Percentiles rank a stretch among this genome's conserved stretches.
Evolutionary conservation across 2,113 vertebrate genomes (phyloP).

Genomic region (Gymnarchus niloticus): DNA sequence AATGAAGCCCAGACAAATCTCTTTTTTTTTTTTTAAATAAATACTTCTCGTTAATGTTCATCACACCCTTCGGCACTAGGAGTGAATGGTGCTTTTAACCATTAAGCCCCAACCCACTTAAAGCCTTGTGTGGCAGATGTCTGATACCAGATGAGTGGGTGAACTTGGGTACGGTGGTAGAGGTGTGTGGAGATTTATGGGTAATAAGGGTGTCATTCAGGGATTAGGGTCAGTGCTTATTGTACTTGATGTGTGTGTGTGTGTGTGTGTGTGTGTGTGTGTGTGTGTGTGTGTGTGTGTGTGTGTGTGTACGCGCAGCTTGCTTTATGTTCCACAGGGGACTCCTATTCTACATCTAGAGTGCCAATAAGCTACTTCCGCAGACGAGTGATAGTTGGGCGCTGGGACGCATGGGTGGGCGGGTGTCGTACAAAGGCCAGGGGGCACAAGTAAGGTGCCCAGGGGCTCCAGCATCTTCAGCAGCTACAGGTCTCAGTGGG

Average conservation of each 20-base stretch:
- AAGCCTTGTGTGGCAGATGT: constrained; percentile 19
- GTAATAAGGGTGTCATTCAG: not conserved
- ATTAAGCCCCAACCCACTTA: constrained; percentile 14
- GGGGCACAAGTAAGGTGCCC: constrained; percentile 56
- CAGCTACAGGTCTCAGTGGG: constrained; percentile 86
- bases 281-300: not conserved
- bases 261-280: not conserved
- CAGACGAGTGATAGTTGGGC: constrained; percentile 31
- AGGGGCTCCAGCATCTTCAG: constrained; percentile 68
- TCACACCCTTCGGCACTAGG: constrained; percentile 11
- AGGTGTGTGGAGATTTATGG: constrained; percentile 7
- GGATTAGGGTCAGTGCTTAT: not conserved
- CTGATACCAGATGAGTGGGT: constrained; percentile 18
- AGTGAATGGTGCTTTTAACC: constrained; percentile 12
- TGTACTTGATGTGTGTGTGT: not conserved
- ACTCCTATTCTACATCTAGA: constrained; percentile 19
- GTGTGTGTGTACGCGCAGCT: not conserved
- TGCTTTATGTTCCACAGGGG: not conserved
- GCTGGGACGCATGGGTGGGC: constrained; percentile 36
- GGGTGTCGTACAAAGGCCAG: constrained; percentile 56
- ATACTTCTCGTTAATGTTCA: not conserved
- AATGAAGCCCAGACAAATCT: constrained; percentile 28
- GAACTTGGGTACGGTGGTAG: constrained; percentile 39
- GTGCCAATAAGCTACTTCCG: constrained; percentile 1
- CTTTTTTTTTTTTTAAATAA: constrained; percentile 5